phyloP scores from a whole-genome alignment of 2,797 vertebrate species.

The Mastacembelus armatus region DNA sequence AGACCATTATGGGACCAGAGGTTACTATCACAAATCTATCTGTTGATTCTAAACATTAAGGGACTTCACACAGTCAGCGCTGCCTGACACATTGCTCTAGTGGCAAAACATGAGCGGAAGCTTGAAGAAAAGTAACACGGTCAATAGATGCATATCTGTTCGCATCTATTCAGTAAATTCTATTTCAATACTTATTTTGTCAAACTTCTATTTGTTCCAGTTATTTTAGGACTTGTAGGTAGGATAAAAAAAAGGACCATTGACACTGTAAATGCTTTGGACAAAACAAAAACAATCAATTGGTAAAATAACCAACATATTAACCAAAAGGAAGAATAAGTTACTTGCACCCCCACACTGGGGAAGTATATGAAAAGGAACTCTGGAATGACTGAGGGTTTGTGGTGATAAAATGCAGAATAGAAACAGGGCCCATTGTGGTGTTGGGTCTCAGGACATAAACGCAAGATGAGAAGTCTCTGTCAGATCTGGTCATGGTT shows the following conservation, averaged over 20 bases:
- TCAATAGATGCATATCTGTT: too few relatives aligned
- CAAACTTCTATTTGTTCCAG: background rate
- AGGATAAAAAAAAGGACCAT: too few relatives aligned
- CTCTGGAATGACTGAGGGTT: background rate
- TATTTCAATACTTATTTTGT: too few relatives aligned
- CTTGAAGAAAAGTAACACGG: background rate
- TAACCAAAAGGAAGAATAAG: constrained; percentile 6
- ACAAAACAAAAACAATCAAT: too few relatives aligned
- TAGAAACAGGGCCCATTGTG: constrained; percentile 24
- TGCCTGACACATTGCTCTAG: background rate
- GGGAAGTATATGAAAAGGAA: constrained; percentile 28
- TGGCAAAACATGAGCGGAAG: background rate
- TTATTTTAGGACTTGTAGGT: too few relatives aligned
- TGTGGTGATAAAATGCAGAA: constrained; percentile 47
- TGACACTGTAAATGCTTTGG: too few relatives aligned
- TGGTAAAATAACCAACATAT: background rate
- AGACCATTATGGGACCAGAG: background rate
- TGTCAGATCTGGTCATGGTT: constrained; percentile 12
- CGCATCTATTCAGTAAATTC: too few relatives aligned
- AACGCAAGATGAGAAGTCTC: constrained; percentile 5
- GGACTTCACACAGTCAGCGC: background rate
- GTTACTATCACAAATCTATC: too few relatives aligned
- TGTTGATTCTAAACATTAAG: background rate
- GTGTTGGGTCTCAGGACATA: background rate
- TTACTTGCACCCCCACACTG: background rate